Percentiles rank a stretch among this genome's conserved stretches.
phyloP scores from a whole-genome alignment of 1,140 invertebrate genomes.

The Ooceraea biroi region DNA sequence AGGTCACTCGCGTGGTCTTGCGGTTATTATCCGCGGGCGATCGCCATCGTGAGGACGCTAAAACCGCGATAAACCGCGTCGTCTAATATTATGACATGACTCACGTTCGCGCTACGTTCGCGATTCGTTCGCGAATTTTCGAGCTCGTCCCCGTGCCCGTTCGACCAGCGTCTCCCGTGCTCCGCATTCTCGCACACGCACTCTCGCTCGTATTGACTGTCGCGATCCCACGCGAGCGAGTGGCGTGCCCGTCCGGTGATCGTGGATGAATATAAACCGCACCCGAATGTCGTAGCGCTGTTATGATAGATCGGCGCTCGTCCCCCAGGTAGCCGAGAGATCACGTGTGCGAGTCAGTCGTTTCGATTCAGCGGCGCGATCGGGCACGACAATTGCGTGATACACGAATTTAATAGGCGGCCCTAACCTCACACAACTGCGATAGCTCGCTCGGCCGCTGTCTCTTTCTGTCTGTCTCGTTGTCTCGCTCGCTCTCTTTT shows the following conservation, averaged over 20 bases:
- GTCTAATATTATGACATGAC: slow-evolving; percentile 53
- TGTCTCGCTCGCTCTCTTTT: neutral
- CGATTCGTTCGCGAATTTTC: neutral
- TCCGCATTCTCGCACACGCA: slow-evolving; percentile 44
- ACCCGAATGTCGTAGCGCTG: neutral
- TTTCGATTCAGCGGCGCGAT: slow-evolving; percentile 21
- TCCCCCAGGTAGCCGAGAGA: slow-evolving; percentile 49
- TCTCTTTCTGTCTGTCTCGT: neutral
- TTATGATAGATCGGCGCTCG: slow-evolving; percentile 1
- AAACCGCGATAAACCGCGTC: neutral
- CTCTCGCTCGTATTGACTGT: slow-evolving; percentile 8
- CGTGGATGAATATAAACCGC: neutral
- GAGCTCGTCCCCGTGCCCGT: neutral
- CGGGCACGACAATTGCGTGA: slow-evolving; percentile 56
- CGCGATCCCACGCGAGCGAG: neutral
- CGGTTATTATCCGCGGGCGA: neutral
- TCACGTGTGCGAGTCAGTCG: slow-evolving; percentile 63
- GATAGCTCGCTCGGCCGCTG: neutral
- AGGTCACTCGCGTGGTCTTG: neutral
- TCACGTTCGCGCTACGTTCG: slow-evolving; percentile 29
- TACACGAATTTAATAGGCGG: slow-evolving; percentile 61
- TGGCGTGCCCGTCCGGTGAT: neutral
- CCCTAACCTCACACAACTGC: slow-evolving; percentile 64
- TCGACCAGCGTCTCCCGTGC: neutral
- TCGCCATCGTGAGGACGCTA: neutral